Percentiles rank a stretch among this genome's conserved stretches.
Conservation (phyloP, 1,140 invertebrate species). For the Antheraea mylitta region DNA sequence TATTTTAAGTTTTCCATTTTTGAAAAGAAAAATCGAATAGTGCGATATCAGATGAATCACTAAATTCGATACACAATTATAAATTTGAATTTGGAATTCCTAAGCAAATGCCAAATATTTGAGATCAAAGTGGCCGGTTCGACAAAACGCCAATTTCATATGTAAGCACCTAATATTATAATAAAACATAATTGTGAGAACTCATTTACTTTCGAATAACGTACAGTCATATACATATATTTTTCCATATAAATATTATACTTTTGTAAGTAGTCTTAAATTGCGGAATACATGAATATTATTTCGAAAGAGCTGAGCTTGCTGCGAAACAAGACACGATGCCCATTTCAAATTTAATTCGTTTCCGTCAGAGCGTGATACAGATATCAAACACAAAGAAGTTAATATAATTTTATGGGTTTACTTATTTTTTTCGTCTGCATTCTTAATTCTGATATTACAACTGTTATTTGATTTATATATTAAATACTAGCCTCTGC, state of each 20-base stretch:
- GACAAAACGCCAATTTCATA: no score
- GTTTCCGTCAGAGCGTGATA: constrained; percentile 7
- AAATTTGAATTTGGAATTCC: no score
- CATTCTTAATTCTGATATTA: no score
- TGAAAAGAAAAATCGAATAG: no score
- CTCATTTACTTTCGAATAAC: neutral
- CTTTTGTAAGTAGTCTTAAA: constrained; percentile 5
- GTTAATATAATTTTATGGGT: constrained; percentile 1
- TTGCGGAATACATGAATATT: constrained; percentile 10
- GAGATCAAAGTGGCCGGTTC: no score
- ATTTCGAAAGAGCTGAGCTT: constrained; percentile 9
- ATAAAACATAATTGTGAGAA: neutral
- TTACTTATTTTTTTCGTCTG: neutral
- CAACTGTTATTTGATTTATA: no score
- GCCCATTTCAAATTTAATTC: constrained; percentile 8
- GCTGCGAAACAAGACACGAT: constrained; percentile 9
- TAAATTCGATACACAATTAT: no score
- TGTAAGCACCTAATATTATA: neutral
- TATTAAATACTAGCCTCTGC: no score
- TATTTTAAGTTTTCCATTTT: no score
- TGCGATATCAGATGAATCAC: no score
- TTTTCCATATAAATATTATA: neutral
- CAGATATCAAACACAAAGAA: constrained; percentile 6
- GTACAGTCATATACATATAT: neutral
- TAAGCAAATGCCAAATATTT: no score